A percentile compares a stretch with the other conserved stretches of the same genome.
phyloP scores from a whole-genome alignment of 2,113 vertebrate species.

The Hymenochirus boettgeri region DNA sequence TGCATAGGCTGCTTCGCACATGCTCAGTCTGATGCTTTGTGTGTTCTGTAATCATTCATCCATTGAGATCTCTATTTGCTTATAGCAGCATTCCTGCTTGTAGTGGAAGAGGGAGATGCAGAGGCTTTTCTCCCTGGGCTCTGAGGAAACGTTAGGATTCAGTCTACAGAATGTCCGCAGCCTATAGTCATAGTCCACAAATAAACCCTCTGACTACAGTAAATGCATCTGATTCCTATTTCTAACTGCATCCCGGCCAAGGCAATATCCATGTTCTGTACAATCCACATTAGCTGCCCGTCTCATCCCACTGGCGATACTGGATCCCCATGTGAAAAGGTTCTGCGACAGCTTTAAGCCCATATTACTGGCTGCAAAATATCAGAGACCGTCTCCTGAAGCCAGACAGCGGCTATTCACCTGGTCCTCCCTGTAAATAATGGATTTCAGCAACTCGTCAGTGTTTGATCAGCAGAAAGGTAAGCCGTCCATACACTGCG shows the following conservation, averaged over 20 bases:
- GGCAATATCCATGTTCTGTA: conserved; percentile 12
- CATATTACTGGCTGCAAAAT: conserved; percentile 34
- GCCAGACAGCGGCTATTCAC: conserved; percentile 45
- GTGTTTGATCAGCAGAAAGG: conserved; percentile 82
- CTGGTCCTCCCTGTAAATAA: conserved; percentile 48
- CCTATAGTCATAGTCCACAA: conserved; percentile 3
- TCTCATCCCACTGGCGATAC: conserved; percentile 41
- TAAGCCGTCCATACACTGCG: conserved; percentile 53
- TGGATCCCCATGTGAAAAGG: conserved; percentile 43
- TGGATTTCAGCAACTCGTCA: conserved; percentile 81
- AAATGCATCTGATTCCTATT: conserved; percentile 20
- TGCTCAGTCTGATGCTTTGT: conserved; percentile 61
- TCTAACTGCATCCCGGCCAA: conserved; percentile 12
- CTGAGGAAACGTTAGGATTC: conserved; percentile 14
- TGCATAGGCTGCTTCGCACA: conserved; percentile 61
- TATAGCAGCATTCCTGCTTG: conserved; percentile 45
- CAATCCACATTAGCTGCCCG: conserved; percentile 41
- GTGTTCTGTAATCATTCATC: conserved; percentile 51
- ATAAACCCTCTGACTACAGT: not conserved
- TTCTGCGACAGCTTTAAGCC: conserved; percentile 36
- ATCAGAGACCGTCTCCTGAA: conserved; percentile 43
- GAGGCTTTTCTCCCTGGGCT: conserved; percentile 33
- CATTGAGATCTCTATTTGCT: conserved; percentile 50
- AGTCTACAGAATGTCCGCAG: conserved; percentile 5
- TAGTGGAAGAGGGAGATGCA: conserved; percentile 42